Evolutionary conservation across 1,140 invertebrate genomes (phyloP).

Genomic region (Temnothorax curvispinosus): DNA sequence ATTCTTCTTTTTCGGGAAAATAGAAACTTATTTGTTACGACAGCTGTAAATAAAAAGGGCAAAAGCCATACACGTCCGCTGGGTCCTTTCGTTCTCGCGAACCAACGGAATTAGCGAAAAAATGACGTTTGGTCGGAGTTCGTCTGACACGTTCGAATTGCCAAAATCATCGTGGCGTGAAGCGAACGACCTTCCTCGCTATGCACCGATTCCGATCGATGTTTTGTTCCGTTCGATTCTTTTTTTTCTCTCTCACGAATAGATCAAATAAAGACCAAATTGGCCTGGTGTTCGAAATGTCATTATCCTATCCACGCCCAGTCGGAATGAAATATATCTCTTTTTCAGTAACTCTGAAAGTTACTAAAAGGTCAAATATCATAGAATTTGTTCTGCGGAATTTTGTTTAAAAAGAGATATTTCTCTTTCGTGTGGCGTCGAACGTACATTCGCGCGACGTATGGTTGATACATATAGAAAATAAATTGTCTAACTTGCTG

Average conservation of each 20-base stretch:
- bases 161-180: constrained; percentile 42
- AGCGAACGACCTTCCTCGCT: constrained; percentile 31
- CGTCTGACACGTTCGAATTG: not conserved
- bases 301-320: constrained; percentile 22
- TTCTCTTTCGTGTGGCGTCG: not conserved
- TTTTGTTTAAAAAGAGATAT: not conserved
- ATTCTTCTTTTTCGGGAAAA: not conserved
- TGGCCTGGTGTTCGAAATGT: not conserved
- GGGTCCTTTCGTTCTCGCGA: too few species aligned
- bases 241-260: not conserved
- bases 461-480: not conserved
- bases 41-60: not conserved
- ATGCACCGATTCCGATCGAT: constrained; percentile 42
- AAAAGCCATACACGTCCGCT: not conserved
- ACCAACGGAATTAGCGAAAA: not conserved
- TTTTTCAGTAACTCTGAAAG: not conserved
- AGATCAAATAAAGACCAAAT: constrained; percentile 28
- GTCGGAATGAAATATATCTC: not conserved
- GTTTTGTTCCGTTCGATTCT: not conserved
- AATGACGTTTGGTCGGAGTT: constrained; percentile 19
- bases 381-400: not conserved
- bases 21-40: not conserved
- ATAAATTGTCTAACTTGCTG: constrained; percentile 20
- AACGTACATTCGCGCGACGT: not conserved
- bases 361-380: not conserved